Evolutionary conservation across 1,140 invertebrate genomes (phyloP), one percentile per base, ranked within the genome.

Genomic region (Cherax destructor): DNA sequence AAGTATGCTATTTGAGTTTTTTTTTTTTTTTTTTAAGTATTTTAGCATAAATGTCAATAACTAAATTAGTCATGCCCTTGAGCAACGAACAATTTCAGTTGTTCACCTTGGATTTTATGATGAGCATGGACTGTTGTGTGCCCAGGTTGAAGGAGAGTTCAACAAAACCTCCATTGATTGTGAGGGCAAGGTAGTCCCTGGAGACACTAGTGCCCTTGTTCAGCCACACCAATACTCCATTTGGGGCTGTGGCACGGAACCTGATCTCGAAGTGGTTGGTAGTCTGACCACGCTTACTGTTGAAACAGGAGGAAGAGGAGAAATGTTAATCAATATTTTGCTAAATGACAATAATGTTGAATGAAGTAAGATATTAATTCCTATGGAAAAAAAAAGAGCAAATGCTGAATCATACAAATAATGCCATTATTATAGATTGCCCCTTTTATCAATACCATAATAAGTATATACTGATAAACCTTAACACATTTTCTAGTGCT

Each of bases 211-310:
- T 95, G 30, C 96, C 96, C 93, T 95, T 95, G 93, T 95, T 96
- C 83, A 96, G 95, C 96, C 97, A 97, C 85, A 97, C 94, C 24
- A 97, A 92, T 52, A 97, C 94, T 10, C 97, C 97, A 93, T 96
- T 95, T 16, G 95, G 94, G n/a, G 81, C 86, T 85, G 95, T 95
- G 41, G 97, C 97, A 86, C 96, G 95, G 94, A 97, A 96, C 93
- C 95, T 96, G 72, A 97, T 95, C 95, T 97, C 96, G 93, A 97
- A 97, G 93, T 96, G 95, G 94, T 97, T 97, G 86, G 95, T 96
- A 83, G 96, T 95, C 94, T 97, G 96, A 72, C 95, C 95, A 94
- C 96, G 95, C 72, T 92, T 92, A 50, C 95, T 95, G 94, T 92
- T 93, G 93, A 80, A 89, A 69, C 78, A 65, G 7, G 11, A 1